These are phyloP conservation scores for Mohoua ochrocephala DNA, from an alignment of 2,113 vertebrate genomes.

Conservation along the genomic window DNA sequence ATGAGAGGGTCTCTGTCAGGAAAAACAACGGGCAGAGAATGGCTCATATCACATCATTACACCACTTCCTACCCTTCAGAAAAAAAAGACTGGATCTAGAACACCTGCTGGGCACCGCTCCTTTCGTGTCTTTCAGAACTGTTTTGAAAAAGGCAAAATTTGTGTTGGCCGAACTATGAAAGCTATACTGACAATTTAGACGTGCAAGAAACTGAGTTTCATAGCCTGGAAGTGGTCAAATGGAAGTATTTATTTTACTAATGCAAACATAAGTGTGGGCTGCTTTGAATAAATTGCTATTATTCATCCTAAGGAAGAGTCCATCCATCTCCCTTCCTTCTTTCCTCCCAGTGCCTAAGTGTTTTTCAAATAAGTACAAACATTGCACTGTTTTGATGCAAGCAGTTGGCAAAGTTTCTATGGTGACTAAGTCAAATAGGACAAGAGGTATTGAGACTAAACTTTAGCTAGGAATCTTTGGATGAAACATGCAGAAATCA, in stretches of 20 bases:
- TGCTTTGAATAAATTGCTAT: neutral
- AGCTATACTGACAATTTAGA: neutral
- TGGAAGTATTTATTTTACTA: neutral
- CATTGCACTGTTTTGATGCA: neutral
- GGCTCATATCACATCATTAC: neutral
- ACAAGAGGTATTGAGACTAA: neutral
- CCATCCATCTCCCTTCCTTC: neutral
- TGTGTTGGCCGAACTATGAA: neutral
- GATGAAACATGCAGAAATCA: neutral
- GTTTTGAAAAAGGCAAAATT: neutral
- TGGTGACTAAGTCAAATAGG: neutral
- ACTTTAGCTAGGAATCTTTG: neutral
- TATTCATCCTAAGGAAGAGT: neutral
- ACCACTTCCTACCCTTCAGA: neutral
- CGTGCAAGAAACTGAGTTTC: neutral
- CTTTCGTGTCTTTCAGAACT: neutral
- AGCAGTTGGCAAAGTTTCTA: neutral
- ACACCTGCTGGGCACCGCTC: fast-evolving
- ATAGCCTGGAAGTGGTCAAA: neutral
- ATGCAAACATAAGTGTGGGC: neutral
- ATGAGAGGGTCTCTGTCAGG: neutral
- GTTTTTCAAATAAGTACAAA: neutral
- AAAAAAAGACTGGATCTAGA: neutral
- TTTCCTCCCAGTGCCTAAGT: neutral
- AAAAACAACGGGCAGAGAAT: neutral